These are phyloP conservation scores for Conomelus anceps DNA, from an alignment of 2,888 invertebrate species.

Conservation along the genomic window DNA sequence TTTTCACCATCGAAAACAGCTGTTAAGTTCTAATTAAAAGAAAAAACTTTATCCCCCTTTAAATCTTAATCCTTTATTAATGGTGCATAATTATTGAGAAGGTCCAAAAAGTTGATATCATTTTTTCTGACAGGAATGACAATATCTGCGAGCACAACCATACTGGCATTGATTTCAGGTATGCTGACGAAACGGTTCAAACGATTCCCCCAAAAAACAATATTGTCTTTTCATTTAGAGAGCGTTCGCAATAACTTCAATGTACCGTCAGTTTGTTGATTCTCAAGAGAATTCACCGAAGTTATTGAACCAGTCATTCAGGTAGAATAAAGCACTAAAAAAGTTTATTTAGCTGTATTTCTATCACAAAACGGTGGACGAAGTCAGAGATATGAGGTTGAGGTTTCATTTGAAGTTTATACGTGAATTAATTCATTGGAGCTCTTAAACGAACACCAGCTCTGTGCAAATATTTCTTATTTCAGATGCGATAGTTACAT, in stretches of 20 bases:
- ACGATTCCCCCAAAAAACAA: background rate
- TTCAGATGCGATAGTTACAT: too few species aligned
- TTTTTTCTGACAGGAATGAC: background rate
- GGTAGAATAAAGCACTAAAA: background rate
- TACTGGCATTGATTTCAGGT: background rate
- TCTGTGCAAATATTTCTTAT: too few species aligned
- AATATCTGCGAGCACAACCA: background rate
- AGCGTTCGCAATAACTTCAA: background rate
- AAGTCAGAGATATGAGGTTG: too few species aligned
- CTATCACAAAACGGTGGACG: too few species aligned
- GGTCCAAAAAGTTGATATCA: background rate
- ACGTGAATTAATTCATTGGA: too few species aligned
- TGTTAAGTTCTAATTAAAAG: background rate
- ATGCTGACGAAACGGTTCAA: background rate
- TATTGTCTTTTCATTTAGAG: background rate
- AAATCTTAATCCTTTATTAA: background rate
- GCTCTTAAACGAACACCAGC: too few species aligned
- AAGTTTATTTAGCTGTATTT: background rate
- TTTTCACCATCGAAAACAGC: too few species aligned
- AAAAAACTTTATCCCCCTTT: too few species aligned
- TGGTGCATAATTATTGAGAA: background rate
- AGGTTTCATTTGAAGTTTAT: too few species aligned
- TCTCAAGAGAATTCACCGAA: background rate
- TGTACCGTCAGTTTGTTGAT: background rate
- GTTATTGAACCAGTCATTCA: background rate